phyloP scores from a whole-genome alignment of 2,113 vertebrate species.

The Cavia porcellus region DNA sequence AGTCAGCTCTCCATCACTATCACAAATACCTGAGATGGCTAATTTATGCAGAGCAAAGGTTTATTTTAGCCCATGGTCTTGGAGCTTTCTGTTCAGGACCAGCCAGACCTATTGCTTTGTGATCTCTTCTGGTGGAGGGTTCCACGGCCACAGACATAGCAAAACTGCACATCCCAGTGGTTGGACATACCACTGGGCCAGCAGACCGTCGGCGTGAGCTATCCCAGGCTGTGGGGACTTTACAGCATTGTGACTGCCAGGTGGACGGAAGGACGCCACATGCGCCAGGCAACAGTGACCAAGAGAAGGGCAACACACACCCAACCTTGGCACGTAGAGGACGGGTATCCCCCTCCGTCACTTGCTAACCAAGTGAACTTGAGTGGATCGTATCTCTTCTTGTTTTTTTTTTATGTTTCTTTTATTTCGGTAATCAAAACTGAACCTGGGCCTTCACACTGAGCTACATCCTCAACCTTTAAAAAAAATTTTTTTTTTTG shows the following conservation, averaged over 20 bases:
- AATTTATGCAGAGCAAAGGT: not conserved
- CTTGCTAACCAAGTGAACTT: not conserved
- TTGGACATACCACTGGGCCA: rapidly evolving
- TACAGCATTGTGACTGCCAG: rapidly evolving
- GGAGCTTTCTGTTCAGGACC: not conserved
- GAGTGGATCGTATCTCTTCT: not conserved
- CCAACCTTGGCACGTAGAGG: rapidly evolving
- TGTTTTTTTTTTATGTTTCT: not conserved
- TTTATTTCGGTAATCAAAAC: not conserved
- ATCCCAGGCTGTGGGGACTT: rapidly evolving
- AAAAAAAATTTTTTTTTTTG: not conserved
- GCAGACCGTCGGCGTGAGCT: not conserved
- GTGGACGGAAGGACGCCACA: rapidly evolving
- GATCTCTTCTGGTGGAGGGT: not conserved
- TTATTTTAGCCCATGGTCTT: not conserved
- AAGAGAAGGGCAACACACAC: rapidly evolving
- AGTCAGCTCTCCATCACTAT: not conserved
- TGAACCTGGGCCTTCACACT: not conserved
- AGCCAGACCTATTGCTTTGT: not conserved
- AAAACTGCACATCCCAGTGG: not conserved
- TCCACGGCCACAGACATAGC: no score
- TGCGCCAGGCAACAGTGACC: rapidly evolving
- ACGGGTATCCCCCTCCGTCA: rapidly evolving
- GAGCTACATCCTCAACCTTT: not conserved
- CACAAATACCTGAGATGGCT: not conserved